Base-by-base conservation (phyloP, 2,888 invertebrate species). In the Pseudococcus jackbeardsleyi region DNA sequence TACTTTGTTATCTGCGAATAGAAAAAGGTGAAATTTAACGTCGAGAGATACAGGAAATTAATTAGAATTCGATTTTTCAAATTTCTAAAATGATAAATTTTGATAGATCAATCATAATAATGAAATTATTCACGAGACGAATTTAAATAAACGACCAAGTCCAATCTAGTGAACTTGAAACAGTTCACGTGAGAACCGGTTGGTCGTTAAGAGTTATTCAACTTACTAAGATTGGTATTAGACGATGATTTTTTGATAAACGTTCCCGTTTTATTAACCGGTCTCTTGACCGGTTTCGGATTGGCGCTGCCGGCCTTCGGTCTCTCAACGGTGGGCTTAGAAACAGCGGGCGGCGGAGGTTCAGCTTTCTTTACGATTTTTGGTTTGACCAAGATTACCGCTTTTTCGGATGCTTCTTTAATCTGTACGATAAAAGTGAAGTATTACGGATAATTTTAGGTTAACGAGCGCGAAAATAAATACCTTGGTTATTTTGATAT, bases 391-490 rank as follows among this genome's bases (percentile, higher is more conserved):
- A 94, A 93, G 89, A 97, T 96, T 86, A 97, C 96, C 54, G 98
- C 98, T 92, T 98, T 98, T 86, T 99, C 98, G 90, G 96, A 95
- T 91, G 94, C 96, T 91, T 99, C 99, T 92, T 97, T 97, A 84
- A 99, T 96, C 93, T 93, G 89, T 85, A 17, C 26, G 26, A 9
- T 6, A 48, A 50, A 84, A 26, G 48, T 84, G 8, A 22, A 19
- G 22, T 8, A n/a, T 26, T 48, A 26, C 4, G 9, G 50, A 64
- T 11, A 26, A 48, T 84, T 50, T 26, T 50, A 46, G 50, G 59
- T 59, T 85, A 50, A 48, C 33, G 12, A 15, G 17, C 19, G 26
- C n/a, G 22, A 50, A 84, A 50, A 50, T 84, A 50, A 88, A 89
- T 90, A 94, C 94, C 93, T 98, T 99, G 82, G 95, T 94, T 94